phyloP scores from a whole-genome alignment of 2,113 vertebrate genomes.

The Amphiprion percula region DNA sequence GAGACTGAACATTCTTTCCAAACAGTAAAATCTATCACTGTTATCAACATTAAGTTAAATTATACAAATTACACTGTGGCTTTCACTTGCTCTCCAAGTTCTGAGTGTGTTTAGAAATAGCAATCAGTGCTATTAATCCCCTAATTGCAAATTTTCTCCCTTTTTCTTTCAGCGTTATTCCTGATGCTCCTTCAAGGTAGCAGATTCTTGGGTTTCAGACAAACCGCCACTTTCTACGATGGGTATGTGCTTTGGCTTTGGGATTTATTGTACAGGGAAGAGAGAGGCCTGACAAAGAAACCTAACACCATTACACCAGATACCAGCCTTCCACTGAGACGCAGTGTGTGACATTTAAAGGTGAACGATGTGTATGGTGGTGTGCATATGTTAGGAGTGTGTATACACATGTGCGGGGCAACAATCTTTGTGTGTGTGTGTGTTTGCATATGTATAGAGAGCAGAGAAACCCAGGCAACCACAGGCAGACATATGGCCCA shows the following conservation, averaged over 20 bases:
- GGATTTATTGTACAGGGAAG: constrained; percentile 29
- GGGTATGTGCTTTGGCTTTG: constrained; percentile 36
- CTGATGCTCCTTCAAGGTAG: constrained; percentile 7
- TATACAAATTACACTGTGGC: constrained; percentile 59
- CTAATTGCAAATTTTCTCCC: neutral
- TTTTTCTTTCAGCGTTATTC: constrained; percentile 14
- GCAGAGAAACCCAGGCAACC: constrained; percentile 47
- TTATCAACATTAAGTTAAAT: constrained; percentile 64
- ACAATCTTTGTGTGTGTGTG: constrained; percentile 29
- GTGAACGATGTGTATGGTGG: constrained; percentile 27
- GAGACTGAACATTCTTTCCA: constrained; percentile 42
- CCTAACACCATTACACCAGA: constrained; percentile 45
- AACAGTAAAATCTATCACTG: constrained; percentile 53
- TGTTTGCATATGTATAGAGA: constrained; percentile 36
- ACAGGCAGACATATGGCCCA: constrained; percentile 70
- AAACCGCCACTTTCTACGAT: constrained; percentile 28
- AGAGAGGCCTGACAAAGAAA: constrained; percentile 51
- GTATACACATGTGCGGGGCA: constrained; percentile 31
- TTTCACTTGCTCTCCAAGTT: constrained; percentile 44
- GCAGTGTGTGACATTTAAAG: constrained; percentile 38
- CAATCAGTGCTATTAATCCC: constrained; percentile 58
- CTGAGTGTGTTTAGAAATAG: constrained; percentile 53
- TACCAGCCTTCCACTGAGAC: constrained; percentile 34
- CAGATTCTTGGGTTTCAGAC: constrained; percentile 32
- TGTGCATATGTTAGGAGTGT: constrained; percentile 23